Conservation (phyloP, 2,113 vertebrate species). For the Clupea harengus region DNA sequence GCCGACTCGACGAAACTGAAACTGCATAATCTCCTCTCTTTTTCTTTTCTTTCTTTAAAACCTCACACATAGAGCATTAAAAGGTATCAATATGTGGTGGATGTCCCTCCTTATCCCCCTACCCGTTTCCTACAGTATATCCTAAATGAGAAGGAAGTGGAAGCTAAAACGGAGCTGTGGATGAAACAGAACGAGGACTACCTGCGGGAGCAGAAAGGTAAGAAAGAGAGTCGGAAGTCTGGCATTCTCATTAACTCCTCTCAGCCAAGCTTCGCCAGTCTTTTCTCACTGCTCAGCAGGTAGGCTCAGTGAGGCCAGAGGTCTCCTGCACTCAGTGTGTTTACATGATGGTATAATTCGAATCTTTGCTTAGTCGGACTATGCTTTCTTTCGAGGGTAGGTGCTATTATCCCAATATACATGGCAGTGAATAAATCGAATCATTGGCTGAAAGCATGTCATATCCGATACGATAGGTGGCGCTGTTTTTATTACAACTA, state of each 20-base stretch:
- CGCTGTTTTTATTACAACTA: no score
- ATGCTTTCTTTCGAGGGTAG: no score
- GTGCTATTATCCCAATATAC: no score
- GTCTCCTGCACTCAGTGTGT: no score
- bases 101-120: neutral
- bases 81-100: neutral
- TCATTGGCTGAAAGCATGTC: no score
- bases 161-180: slow-evolving; percentile 93
- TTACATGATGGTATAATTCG: no score
- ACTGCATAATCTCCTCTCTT: neutral
- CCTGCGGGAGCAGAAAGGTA: slow-evolving; percentile 91
- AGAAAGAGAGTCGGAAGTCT: slow-evolving; percentile 32
- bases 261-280: slow-evolving; percentile 2
- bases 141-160: slow-evolving; percentile 85
- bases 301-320: neutral
- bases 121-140: slow-evolving; percentile 80
- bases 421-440: no score
- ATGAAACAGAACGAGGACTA: slow-evolving; percentile 95
- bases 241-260: slow-evolving; percentile 28
- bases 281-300: slow-evolving; percentile 23
- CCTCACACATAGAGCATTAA: neutral
- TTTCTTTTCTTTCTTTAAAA: neutral
- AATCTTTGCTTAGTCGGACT: no score
- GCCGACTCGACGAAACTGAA: neutral
- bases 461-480: no score